These are phyloP conservation scores for Noctilio leporinus DNA, from an alignment of 2,113 vertebrate species.

Conservation along the genomic window DNA sequence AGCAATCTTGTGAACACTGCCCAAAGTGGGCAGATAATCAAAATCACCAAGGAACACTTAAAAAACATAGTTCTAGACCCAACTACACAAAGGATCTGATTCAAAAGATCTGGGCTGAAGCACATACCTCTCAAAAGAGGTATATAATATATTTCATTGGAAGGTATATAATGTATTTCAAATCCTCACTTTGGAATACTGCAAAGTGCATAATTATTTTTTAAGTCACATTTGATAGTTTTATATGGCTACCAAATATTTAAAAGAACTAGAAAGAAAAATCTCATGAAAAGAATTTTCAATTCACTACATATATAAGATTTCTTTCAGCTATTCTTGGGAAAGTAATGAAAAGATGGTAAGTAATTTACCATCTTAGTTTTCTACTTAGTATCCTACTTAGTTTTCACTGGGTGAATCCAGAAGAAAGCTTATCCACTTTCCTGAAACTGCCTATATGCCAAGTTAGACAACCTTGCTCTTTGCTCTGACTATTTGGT, in stretches of 20 bases:
- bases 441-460: not conserved
- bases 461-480: not conserved
- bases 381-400: not conserved
- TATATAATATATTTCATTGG: too few relatives aligned
- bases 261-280: not conserved
- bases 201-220: not conserved
- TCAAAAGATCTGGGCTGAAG: not conserved
- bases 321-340: not conserved
- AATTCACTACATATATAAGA: not conserved
- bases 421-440: not conserved
- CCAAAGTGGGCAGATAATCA: not conserved
- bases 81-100: not conserved
- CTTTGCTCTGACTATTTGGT: not conserved
- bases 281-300: not conserved
- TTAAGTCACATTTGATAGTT: not conserved
- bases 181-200: not conserved
- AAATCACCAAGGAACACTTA: not conserved
- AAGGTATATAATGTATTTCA: not conserved
- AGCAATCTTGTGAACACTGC: not conserved
- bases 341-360: not conserved
- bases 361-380: too few relatives aligned
- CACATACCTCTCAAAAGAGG: not conserved
- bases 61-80: not conserved
- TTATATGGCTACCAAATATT: slow-evolving; percentile 19
- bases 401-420: not conserved